These are phyloP conservation scores for Podarcis siculus DNA, from an alignment of 2,797 vertebrate genomes.

Conservation along the genomic window DNA sequence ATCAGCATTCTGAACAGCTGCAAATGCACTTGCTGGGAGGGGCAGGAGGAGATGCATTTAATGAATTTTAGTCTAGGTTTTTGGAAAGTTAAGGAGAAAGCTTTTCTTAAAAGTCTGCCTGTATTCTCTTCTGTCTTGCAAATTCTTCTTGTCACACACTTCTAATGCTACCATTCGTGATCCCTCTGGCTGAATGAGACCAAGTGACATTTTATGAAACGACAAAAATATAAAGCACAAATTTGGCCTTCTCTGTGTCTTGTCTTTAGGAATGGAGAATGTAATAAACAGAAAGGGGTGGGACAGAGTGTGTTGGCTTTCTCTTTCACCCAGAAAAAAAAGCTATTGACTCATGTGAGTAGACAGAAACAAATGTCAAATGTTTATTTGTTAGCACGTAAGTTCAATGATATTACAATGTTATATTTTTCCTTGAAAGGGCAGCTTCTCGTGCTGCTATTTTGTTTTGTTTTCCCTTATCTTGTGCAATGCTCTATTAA, in stretches of 20 bases:
- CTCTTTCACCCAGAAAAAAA: slow-evolving; percentile 35
- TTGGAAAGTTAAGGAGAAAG: slow-evolving; percentile 51
- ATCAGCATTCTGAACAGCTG: neutral
- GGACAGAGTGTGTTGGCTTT: slow-evolving; percentile 44
- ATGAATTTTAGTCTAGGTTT: slow-evolving; percentile 52
- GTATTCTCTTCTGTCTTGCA: slow-evolving; percentile 42
- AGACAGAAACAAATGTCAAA: slow-evolving; percentile 70
- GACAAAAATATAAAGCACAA: slow-evolving; percentile 48
- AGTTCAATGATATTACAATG: slow-evolving; percentile 51
- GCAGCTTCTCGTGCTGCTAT: slow-evolving; percentile 62
- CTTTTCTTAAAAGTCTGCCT: slow-evolving; percentile 3
- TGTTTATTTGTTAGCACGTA: slow-evolving; percentile 66
- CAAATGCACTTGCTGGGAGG: neutral
- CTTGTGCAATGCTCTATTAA: slow-evolving; percentile 65
- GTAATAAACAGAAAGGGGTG: slow-evolving; percentile 40
- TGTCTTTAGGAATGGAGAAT: slow-evolving; percentile 31
- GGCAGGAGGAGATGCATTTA: neutral
- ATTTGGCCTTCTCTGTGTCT: slow-evolving; percentile 48
- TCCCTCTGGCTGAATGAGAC: slow-evolving; percentile 38
- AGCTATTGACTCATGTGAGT: slow-evolving; percentile 50
- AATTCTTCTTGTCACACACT: slow-evolving; percentile 24
- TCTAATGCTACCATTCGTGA: slow-evolving; percentile 27
- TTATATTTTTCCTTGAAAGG: slow-evolving; percentile 55
- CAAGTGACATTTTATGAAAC: slow-evolving; percentile 40
- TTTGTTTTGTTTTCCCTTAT: slow-evolving; percentile 60